These are phyloP conservation scores for Drosophila subobscura DNA, from an alignment of 1,140 invertebrate species.

Conservation along the genomic window DNA sequence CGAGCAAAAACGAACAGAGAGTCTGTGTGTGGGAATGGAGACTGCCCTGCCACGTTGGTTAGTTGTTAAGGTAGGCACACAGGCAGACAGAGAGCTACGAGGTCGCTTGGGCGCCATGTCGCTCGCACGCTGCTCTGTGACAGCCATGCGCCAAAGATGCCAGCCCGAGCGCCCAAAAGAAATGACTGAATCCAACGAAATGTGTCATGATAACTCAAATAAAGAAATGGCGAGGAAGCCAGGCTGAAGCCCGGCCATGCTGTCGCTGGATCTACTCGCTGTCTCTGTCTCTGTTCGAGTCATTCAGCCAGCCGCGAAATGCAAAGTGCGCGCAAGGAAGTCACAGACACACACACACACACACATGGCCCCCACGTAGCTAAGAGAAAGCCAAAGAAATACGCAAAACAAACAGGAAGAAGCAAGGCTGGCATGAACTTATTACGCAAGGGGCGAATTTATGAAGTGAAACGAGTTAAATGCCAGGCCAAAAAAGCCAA, in stretches of 20 bases:
- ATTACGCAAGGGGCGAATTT: slow-evolving; percentile 80
- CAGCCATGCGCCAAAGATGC: slow-evolving; percentile 75
- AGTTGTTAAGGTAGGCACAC: slow-evolving; percentile 23
- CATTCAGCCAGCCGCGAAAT: slow-evolving; percentile 78
- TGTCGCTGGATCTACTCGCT: slow-evolving; percentile 15
- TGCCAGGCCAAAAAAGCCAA: slow-evolving; percentile 65
- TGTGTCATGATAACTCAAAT: slow-evolving; percentile 82
- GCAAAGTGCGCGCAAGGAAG: slow-evolving; percentile 67
- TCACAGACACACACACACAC: slow-evolving; percentile 36
- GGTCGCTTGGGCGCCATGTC: slow-evolving; percentile 64
- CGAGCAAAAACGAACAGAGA: slow-evolving; percentile 58
- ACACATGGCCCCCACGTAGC: slow-evolving; percentile 42
- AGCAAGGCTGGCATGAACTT: slow-evolving; percentile 53
- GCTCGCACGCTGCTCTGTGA: slow-evolving; percentile 41
- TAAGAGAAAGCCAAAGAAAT: slow-evolving; percentile 29
- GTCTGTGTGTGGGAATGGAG: slow-evolving; percentile 12
- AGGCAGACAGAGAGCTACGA: slow-evolving; percentile 12
- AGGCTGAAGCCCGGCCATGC: slow-evolving; percentile 39
- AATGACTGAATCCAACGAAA: slow-evolving; percentile 81
- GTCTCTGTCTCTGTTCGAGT: slow-evolving; percentile 21
- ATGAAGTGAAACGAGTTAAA: slow-evolving; percentile 82
- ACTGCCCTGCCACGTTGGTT: slow-evolving; percentile 26
- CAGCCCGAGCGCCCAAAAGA: slow-evolving; percentile 51
- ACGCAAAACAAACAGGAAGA: background rate
- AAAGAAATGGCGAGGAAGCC: slow-evolving; percentile 72